Evolutionary conservation across 2,797 vertebrate species (phyloP), one percentile per base, ranked within the genome.

Genomic region (Oryzias dopingdopingensis): DNA sequence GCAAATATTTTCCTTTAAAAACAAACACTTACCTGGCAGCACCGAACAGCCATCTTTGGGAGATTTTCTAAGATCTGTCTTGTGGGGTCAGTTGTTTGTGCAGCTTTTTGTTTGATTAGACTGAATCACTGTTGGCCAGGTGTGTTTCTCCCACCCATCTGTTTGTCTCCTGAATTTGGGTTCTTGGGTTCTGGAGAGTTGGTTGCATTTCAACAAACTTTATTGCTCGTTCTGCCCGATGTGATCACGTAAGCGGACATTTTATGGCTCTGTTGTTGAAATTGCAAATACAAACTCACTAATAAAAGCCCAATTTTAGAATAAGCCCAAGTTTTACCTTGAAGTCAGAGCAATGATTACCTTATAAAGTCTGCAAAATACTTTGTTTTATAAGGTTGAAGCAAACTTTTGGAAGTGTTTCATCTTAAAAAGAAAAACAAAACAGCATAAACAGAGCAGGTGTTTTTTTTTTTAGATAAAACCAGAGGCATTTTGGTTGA

Each of bases 151-250:
- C 49, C 60, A 67, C 59, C 47, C 15, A 48, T 65, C 67, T 70
- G 72, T 59, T 59, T 68, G 18, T 45, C 66, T 71, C 59, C 67
- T 79, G 66, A 62, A 58, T 45, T 72, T 70, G 72, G 52, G 53
- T 47, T 49, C 29, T 49, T 40, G 59, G 37, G 43, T 57, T 59
- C 40, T 26, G 45, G 56, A 61, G 61, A 61, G 66, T 52, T 67
- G 55, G 14, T 32, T 23, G 47, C 56, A 65, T 65, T 77, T 60
- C 42, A 13, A 60, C 23, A 2, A 14, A 16, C 47, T 59, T 72
- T 45, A 46, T 56, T 48, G 45, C 53, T 37, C 12, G 10, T 37
- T 37, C 3, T 37, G 32, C 32, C 32, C 10, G 4, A 37, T 37
- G 10, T 37, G 32, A 37, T 37, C 32, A 37, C 32, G 10, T 12